These are phyloP conservation scores for Marmota flaviventris DNA, from an alignment of 2,113 vertebrate genomes.

Conservation along the genomic window DNA sequence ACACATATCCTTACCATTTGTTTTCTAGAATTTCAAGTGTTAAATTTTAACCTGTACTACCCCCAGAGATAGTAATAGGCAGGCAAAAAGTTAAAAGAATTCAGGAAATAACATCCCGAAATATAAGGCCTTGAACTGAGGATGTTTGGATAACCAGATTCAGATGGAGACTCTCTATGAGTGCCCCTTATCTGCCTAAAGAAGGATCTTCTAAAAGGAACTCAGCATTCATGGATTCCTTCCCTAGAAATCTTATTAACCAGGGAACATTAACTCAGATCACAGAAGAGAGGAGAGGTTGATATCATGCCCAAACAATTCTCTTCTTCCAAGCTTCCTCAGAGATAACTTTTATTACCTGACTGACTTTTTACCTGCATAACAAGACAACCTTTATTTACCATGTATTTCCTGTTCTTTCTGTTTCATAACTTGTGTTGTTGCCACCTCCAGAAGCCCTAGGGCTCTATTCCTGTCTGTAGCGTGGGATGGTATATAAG, in stretches of 20 bases:
- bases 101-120: background rate
- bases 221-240: background rate
- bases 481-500: background rate
- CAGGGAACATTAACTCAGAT: background rate
- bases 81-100: background rate
- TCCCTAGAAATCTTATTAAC: background rate
- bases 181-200: background rate
- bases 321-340: background rate
- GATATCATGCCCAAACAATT: background rate
- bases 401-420: background rate
- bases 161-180: background rate
- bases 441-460: too few species aligned
- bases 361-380: background rate
- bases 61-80: background rate
- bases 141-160: background rate
- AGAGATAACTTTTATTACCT: background rate
- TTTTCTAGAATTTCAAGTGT: constrained; percentile 18
- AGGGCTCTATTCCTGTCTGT: background rate
- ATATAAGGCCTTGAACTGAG: background rate
- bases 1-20: background rate
- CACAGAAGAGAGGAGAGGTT: background rate
- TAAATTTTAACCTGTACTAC: background rate
- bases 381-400: background rate
- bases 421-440: background rate
- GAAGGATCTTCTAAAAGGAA: background rate